phyloP scores from a whole-genome alignment of 2,113 vertebrate species.

The Anolis sagrei region DNA sequence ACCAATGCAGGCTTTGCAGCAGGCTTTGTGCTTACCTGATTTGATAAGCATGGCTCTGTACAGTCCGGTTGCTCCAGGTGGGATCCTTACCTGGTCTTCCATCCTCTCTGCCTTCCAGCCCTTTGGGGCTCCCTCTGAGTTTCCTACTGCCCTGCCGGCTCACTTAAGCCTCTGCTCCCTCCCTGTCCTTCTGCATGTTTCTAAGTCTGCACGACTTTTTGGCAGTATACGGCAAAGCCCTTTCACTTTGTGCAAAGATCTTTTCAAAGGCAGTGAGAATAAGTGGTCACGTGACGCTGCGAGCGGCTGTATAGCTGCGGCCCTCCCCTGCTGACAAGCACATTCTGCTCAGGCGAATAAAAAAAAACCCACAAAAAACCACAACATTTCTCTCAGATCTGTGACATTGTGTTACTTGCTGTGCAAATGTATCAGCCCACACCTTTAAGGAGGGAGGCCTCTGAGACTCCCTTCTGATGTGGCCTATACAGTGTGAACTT shows the following conservation, averaged over 20 bases:
- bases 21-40: constrained; percentile 80
- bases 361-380: background rate
- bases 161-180: background rate
- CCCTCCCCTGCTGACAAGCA: constrained; percentile 43
- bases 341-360: constrained; percentile 27
- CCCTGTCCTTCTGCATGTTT: background rate
- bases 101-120: constrained; percentile 68
- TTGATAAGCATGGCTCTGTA: constrained; percentile 80
- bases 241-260: constrained; percentile 54
- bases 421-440: background rate
- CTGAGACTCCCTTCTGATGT: background rate
- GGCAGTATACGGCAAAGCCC: constrained; percentile 15
- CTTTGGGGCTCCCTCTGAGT: background rate
- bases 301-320: constrained; percentile 6
- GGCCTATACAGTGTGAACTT: background rate
- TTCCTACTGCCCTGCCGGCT: background rate
- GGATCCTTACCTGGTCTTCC: constrained; percentile 67
- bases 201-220: constrained; percentile 52
- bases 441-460: background rate
- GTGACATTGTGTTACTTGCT: constrained; percentile 3
- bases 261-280: constrained; percentile 50
- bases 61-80: constrained; percentile 72
- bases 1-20: too few relatives aligned
- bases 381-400: background rate
- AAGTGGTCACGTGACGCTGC: constrained; percentile 68